These are phyloP conservation scores for Otus scops DNA, from an alignment of 2,797 vertebrate species.

Conservation along the genomic window DNA sequence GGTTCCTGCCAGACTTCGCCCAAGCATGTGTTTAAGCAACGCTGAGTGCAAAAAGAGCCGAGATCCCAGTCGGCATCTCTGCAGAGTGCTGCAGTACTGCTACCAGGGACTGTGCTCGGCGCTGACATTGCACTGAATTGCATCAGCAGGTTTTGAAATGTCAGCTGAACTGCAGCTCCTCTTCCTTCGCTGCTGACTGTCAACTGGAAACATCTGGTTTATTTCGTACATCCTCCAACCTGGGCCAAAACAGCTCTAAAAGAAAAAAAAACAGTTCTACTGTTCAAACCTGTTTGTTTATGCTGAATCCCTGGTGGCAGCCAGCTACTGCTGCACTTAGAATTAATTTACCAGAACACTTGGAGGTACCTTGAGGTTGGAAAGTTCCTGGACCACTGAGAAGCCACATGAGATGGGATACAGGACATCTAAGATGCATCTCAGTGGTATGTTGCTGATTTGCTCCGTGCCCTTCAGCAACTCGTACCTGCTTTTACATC, in stretches of 20 bases:
- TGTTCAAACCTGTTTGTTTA: neutral
- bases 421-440: neutral
- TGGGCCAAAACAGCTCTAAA: neutral
- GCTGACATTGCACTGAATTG: neutral
- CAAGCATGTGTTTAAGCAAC: neutral
- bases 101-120: neutral
- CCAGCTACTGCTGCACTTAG: neutral
- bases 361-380: neutral
- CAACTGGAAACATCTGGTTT: neutral
- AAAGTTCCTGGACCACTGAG: neutral
- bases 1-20: neutral
- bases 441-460: neutral
- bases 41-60: neutral
- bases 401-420: neutral
- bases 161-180: neutral
- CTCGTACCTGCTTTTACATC: neutral
- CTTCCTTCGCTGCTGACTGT: neutral
- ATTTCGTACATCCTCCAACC: neutral
- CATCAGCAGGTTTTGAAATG: neutral
- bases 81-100: neutral
- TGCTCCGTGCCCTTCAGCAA: neutral
- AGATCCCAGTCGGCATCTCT: neutral
- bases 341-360: neutral
- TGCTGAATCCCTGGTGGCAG: neutral
- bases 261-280: neutral